These are phyloP conservation scores for Hyperoodon ampullatus DNA, from an alignment of 2,113 vertebrate genomes.

Conservation along the genomic window DNA sequence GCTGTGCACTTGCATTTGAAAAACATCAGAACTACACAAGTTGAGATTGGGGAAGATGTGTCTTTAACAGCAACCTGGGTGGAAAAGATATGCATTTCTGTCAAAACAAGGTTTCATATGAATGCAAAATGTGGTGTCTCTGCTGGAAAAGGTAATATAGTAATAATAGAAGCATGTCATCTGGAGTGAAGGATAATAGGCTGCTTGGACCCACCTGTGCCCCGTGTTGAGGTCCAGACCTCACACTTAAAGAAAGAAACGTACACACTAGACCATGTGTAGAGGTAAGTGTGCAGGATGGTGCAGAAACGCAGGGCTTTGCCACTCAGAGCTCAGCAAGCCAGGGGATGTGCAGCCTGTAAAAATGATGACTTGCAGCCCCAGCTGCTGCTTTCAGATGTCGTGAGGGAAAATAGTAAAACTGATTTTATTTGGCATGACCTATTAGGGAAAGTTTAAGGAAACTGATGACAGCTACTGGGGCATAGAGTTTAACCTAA, in stretches of 20 bases:
- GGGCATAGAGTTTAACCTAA: not conserved
- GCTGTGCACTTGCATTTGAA: not conserved
- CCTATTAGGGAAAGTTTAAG: not conserved
- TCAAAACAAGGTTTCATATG: not conserved
- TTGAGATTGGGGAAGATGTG: not conserved
- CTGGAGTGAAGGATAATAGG: not conserved
- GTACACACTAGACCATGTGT: not conserved
- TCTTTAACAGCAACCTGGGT: not conserved
- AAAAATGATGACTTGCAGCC: not conserved
- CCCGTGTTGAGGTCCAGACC: accelerated
- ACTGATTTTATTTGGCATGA: not conserved
- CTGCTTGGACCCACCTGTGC: not conserved
- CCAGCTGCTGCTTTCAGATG: not conserved
- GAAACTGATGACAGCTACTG: not conserved
- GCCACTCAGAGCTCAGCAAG: not conserved
- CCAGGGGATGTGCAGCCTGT: not conserved
- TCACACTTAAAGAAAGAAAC: not conserved
- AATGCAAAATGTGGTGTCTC: not conserved
- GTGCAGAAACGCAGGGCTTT: not conserved
- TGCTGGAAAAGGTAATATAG: not conserved
- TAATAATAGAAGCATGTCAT: not conserved
- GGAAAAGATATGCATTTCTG: not conserved
- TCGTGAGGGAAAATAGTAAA: not conserved
- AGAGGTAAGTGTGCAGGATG: not conserved
- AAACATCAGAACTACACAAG: not conserved